A percentile compares a stretch with the other conserved stretches of the same genome.
These are phyloP conservation scores for Drosophila stalkeri DNA, from an alignment of 2,888 invertebrate species.

Conservation along the genomic window DNA sequence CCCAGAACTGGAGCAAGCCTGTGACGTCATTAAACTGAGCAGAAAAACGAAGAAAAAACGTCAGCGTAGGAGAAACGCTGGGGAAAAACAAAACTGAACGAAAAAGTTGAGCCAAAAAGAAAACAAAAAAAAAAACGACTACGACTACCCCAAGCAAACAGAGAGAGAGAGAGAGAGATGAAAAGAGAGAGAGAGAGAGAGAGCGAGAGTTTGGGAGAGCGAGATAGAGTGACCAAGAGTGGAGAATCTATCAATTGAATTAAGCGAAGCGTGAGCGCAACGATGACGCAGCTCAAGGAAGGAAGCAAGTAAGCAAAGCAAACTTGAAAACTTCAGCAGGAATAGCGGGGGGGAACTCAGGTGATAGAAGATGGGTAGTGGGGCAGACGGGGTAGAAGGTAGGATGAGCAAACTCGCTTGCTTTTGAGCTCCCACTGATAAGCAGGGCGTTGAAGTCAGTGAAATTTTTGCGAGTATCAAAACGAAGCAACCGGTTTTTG, in stretches of 20 bases:
- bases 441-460: slow-evolving; percentile 58
- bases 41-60: slow-evolving; percentile 16
- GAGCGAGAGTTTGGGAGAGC: slow-evolving; percentile 26
- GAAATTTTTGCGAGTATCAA: slow-evolving; percentile 53
- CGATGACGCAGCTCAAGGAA: slow-evolving; percentile 46
- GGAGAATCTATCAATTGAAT: slow-evolving; percentile 50
- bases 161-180: slow-evolving; percentile 15
- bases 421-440: slow-evolving; percentile 48
- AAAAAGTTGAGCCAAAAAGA: slow-evolving; percentile 48
- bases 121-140: slow-evolving; percentile 21
- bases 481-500: slow-evolving; percentile 69
- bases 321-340: slow-evolving; percentile 30
- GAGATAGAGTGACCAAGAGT: slow-evolving; percentile 1
- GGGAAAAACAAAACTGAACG: slow-evolving; percentile 80
- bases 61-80: slow-evolving; percentile 50
- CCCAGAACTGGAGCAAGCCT: slow-evolving; percentile 72
- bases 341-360: not conserved
- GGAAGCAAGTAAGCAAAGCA: slow-evolving; percentile 50
- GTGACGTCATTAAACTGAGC: slow-evolving; percentile 69
- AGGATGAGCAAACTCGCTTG: not conserved
- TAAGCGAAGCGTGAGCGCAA: slow-evolving; percentile 47
- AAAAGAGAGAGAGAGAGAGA: slow-evolving; percentile 28
- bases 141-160: slow-evolving; percentile 45
- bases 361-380: not conserved
- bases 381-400: not conserved